phyloP scores from a whole-genome alignment of 1,140 invertebrate species.

The Eumeta japonica region DNA sequence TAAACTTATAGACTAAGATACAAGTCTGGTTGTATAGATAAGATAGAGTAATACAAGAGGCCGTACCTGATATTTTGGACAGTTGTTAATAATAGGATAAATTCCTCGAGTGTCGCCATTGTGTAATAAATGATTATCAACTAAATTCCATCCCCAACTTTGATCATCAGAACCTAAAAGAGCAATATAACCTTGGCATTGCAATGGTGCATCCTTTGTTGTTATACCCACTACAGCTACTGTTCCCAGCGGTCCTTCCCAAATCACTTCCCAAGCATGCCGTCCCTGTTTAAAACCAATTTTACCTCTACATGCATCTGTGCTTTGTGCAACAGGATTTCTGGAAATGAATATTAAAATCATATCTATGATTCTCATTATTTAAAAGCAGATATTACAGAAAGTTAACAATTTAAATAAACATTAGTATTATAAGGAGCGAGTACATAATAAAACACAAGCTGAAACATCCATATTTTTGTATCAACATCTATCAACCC shows the following conservation, averaged over 20 bases:
- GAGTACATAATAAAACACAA: too few species aligned
- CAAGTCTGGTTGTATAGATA: too few species aligned
- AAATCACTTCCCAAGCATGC: constrained; percentile 98
- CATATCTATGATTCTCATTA: background rate
- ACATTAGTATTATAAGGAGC: too few species aligned
- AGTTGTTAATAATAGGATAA: constrained; percentile 95
- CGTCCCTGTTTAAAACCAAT: constrained; percentile 90
- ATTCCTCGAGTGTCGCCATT: constrained; percentile 95
- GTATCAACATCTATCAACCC: too few species aligned
- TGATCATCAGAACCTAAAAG: constrained; percentile 93
- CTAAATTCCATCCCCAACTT: constrained; percentile 99
- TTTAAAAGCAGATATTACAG: background rate
- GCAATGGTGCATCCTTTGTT: constrained; percentile 87
- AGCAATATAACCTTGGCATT: constrained; percentile 92
- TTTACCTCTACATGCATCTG: constrained; percentile 93
- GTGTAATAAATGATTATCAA: constrained; percentile 95
- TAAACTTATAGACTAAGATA: too few species aligned
- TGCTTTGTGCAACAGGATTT: constrained; percentile 98
- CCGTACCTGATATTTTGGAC: constrained; percentile 93
- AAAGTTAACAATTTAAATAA: too few species aligned
- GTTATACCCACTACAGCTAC: constrained; percentile 94
- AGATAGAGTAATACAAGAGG: constrained; percentile 1
- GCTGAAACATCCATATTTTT: too few species aligned
- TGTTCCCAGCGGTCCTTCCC: constrained; percentile 96
- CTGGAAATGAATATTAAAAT: constrained; percentile 33